Evolutionary conservation across 2,888 invertebrate genomes (phyloP).

Genomic region (Lapara coniferarum): DNA sequence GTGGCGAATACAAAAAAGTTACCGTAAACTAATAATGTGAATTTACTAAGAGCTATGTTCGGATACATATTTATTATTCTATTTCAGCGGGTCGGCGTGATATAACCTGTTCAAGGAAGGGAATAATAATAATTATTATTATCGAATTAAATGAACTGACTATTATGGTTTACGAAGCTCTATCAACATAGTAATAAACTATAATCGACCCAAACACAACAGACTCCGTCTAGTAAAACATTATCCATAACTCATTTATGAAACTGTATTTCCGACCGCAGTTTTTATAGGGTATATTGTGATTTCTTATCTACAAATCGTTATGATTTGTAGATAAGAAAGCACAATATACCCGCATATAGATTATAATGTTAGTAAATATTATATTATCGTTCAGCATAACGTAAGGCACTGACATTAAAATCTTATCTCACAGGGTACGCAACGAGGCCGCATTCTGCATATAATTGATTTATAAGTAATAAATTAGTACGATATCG

Average conservation of each 20-base stretch:
- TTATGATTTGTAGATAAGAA: neutral
- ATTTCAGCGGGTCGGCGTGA: neutral
- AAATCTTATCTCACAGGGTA: conserved; percentile 24
- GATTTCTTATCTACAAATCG: neutral
- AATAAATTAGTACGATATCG: conserved; percentile 35
- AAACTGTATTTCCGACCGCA: neutral
- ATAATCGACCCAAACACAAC: no score
- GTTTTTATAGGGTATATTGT: neutral
- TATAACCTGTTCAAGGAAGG: neutral
- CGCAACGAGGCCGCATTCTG: conserved; percentile 22
- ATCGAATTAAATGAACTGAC: no score
- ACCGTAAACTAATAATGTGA: neutral
- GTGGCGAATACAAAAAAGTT: neutral
- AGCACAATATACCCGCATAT: conserved; percentile 3
- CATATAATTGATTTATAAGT: conserved; percentile 44
- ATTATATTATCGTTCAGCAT: conserved; percentile 8
- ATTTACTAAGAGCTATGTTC: neutral
- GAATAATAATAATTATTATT: neutral
- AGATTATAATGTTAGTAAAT: conserved; percentile 23
- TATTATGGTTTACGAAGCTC: no score
- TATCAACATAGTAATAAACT: no score
- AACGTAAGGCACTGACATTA: conserved; percentile 28
- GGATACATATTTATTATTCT: neutral
- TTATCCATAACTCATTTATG: neutral
- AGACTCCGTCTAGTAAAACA: no score